Percentiles rank a stretch among this genome's conserved stretches.
Evolutionary conservation across 2,888 invertebrate genomes (phyloP).

Genomic region (Idaea biselata): DNA sequence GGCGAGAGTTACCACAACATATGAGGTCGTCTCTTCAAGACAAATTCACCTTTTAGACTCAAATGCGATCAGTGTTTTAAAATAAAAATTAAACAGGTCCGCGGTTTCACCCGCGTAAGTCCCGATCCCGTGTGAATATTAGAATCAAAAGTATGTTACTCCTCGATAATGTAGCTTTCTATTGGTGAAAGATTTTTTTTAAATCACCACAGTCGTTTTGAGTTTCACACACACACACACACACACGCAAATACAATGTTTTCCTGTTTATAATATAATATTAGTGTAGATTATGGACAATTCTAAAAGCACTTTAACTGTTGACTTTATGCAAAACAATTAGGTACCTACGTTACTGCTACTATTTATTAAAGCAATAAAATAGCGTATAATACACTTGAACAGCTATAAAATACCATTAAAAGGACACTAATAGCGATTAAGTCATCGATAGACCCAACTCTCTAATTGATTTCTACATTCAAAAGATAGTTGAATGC

Average conservation of each 20-base stretch:
- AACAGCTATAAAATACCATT: conserved; percentile 9
- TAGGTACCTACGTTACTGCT: neutral
- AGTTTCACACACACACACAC: too few species aligned
- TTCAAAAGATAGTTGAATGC: conserved; percentile 15
- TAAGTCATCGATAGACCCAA: conserved; percentile 12
- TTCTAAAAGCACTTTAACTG: neutral
- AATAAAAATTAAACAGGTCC: too few species aligned
- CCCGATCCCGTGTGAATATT: too few species aligned
- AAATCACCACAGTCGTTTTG: too few species aligned
- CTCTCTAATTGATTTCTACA: conserved; percentile 20
- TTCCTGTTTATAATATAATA: too few species aligned
- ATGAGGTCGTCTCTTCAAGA: neutral
- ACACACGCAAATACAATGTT: too few species aligned
- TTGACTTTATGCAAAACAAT: neutral
- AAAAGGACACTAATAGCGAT: conserved; percentile 16
- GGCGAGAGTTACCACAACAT: neutral
- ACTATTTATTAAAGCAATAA: conserved; percentile 15
- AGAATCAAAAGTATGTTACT: too few species aligned
- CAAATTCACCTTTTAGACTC: neutral
- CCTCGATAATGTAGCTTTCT: too few species aligned
- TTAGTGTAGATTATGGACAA: neutral
- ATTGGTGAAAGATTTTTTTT: too few species aligned
- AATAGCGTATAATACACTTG: neutral
- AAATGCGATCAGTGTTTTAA: neutral
- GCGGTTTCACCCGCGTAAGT: too few species aligned